Percentiles rank a stretch among this genome's conserved stretches.
phyloP scores from a whole-genome alignment of 2,797 vertebrate genomes.

The Picus viridis region DNA sequence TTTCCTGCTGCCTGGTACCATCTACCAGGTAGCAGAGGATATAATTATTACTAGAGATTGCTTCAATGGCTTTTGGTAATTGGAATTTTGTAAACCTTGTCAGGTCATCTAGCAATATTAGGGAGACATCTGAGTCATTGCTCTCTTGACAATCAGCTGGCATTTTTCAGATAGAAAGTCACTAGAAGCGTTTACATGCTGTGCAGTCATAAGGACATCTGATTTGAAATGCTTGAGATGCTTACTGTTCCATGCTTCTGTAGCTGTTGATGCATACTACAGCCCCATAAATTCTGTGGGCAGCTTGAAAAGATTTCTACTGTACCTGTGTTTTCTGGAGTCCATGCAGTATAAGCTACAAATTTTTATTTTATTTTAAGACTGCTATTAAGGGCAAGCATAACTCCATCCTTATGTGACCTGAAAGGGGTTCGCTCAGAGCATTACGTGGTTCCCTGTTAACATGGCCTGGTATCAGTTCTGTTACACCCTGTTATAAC shows the following conservation, averaged over 20 bases:
- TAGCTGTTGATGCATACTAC: background rate
- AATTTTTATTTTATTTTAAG: background rate
- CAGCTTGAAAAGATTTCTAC: background rate
- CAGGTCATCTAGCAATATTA: constrained; percentile 8
- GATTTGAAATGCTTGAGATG: background rate
- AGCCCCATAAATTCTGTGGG: background rate
- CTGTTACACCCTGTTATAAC: background rate
- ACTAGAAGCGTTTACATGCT: background rate
- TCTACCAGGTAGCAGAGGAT: background rate
- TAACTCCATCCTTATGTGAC: background rate
- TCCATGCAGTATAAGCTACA: background rate
- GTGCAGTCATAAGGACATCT: background rate
- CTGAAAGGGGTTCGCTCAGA: background rate
- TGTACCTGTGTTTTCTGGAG: background rate
- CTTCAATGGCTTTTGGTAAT: constrained; percentile 33
- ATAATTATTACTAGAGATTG: background rate
- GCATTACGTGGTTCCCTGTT: background rate
- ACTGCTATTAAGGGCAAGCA: background rate
- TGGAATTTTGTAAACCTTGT: constrained; percentile 43
- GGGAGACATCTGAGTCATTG: background rate
- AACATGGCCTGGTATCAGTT: background rate
- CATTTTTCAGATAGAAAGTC: background rate
- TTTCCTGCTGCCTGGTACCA: constrained; percentile 4
- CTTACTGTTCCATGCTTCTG: background rate
- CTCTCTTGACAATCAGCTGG: background rate